Evolutionary conservation across 2,113 vertebrate genomes (phyloP).

Genomic region (Acrocephalus arundinaceus): DNA sequence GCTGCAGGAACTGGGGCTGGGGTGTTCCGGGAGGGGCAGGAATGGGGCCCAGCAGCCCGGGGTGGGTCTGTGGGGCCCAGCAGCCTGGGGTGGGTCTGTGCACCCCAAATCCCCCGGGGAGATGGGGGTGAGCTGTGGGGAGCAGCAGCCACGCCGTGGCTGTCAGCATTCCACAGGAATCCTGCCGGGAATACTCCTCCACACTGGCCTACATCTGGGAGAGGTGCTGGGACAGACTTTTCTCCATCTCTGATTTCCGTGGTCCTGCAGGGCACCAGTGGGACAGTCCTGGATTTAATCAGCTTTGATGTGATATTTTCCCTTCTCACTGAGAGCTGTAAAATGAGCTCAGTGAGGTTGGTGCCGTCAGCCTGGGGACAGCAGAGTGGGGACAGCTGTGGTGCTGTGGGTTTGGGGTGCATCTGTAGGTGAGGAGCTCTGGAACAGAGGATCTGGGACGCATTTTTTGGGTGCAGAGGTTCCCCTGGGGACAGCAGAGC

Average conservation of each 20-base stretch:
- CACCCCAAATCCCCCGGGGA: rapidly evolving
- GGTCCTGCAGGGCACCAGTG: background rate
- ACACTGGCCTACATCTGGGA: background rate
- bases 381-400: background rate
- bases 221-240: background rate
- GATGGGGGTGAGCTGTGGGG: no score
- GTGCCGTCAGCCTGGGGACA: background rate
- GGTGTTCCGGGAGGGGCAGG: rapidly evolving
- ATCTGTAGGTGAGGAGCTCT: background rate
- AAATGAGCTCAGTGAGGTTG: rapidly evolving
- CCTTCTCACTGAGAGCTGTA: background rate
- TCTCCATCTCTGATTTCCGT: background rate
- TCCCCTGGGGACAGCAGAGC: no score
- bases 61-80: background rate
- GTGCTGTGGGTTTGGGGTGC: rapidly evolving
- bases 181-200: background rate
- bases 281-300: background rate
- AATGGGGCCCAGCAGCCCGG: background rate
- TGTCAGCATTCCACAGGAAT: background rate
- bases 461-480: rapidly evolving
- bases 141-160: no score
- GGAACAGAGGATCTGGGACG: rapidly evolving
- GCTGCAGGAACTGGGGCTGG: rapidly evolving
- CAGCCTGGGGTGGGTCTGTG: no score
- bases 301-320: background rate